Conservation (phyloP, 2,113 vertebrate genomes). For the Chaetops frenatus region DNA sequence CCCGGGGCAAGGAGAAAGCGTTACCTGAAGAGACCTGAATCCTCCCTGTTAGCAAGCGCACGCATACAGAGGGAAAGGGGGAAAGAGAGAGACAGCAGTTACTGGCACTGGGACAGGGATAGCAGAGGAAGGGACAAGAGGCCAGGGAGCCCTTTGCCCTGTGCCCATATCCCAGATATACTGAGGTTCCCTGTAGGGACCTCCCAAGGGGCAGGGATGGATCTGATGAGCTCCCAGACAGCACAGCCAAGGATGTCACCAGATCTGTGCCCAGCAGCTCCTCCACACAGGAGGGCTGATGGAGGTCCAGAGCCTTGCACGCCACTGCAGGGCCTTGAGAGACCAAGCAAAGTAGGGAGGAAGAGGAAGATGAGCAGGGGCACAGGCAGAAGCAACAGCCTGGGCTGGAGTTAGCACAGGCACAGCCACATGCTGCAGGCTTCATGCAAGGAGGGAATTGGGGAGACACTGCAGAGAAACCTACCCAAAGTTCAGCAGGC, state of each 20-base stretch:
- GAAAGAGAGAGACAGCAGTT: slow-evolving; percentile 73
- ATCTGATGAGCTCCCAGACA: background rate
- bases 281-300: background rate
- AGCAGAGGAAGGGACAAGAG: background rate
- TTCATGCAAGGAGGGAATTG: slow-evolving; percentile 32
- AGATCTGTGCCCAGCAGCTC: background rate
- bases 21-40: slow-evolving; percentile 99
- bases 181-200: background rate
- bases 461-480: slow-evolving; percentile 43
- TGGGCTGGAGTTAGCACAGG: slow-evolving; percentile 33
- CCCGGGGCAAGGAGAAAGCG: slow-evolving; percentile 41
- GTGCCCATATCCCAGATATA: background rate
- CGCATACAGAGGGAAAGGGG: slow-evolving; percentile 64
- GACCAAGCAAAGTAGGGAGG: background rate
- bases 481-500: fast-evolving
- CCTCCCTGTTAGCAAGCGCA: slow-evolving; percentile 89
- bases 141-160: background rate
- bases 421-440: slow-evolving; percentile 44
- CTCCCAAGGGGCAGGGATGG: background rate
- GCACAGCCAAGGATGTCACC: background rate
- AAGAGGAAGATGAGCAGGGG: background rate
- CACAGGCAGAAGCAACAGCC: slow-evolving; percentile 11
- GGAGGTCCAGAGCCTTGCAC: background rate
- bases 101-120: slow-evolving; percentile 36
- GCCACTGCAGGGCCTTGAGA: background rate